These are phyloP conservation scores for Palythoa grandis DNA, from an alignment of 92 coral and sea anemone genomes.

Conservation along the genomic window DNA sequence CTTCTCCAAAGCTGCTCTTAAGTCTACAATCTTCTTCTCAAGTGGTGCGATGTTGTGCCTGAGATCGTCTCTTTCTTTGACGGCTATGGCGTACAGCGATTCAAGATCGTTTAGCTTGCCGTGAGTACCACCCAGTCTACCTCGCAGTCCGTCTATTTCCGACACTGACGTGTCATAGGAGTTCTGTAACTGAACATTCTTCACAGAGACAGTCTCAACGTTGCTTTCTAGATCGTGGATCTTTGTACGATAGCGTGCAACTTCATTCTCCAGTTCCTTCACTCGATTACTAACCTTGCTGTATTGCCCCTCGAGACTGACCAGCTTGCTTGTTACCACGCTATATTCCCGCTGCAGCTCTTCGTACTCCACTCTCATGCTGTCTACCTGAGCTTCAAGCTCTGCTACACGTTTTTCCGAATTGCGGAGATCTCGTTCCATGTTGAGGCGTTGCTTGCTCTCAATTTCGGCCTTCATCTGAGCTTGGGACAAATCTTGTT, in stretches of 20 bases:
- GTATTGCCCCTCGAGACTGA: conserved; percentile 75
- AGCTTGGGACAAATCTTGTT: conserved; percentile 84
- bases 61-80: conserved; percentile 94
- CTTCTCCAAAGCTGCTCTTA: conserved; percentile 82
- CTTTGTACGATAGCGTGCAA: conserved; percentile 72
- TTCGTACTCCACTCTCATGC: conserved; percentile 75
- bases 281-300: conserved; percentile 71
- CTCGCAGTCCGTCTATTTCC: conserved; percentile 91
- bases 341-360: conserved; percentile 87
- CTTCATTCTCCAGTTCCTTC: conserved; percentile 85
- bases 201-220: conserved; percentile 69
- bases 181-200: conserved; percentile 74
- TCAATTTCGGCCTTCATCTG: conserved; percentile 87
- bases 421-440: conserved; percentile 85
- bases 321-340: conserved; percentile 73
- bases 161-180: conserved; percentile 79
- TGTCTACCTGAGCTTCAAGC: conserved; percentile 82
- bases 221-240: conserved; percentile 88
- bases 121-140: conserved; percentile 77
- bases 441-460: conserved; percentile 75
- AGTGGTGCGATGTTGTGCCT: conserved; percentile 79
- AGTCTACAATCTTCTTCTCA: conserved; percentile 86
- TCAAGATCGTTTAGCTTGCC: conserved; percentile 92
- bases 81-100: conserved; percentile 86
- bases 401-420: conserved; percentile 82